Evolutionary conservation across 1,140 invertebrate species (phyloP).

Genomic region (Argopecten irradians): DNA sequence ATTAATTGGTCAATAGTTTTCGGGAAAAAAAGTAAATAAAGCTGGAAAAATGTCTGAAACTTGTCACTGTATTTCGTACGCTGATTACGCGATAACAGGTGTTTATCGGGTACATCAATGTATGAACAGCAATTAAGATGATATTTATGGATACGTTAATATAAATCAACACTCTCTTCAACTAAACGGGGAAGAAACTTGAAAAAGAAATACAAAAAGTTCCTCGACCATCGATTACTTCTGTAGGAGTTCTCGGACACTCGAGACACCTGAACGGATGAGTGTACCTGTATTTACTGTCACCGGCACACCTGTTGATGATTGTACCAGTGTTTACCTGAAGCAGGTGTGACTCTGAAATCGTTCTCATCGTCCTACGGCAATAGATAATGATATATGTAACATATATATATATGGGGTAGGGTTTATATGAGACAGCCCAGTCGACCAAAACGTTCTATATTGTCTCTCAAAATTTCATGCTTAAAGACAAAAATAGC

Average conservation of each 20-base stretch:
- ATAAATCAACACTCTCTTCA: not conserved
- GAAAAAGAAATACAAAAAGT: constrained; percentile 17
- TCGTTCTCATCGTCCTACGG: constrained; percentile 13
- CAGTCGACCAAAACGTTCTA: not conserved
- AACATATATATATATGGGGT: not conserved
- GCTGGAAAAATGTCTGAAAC: too few relatives aligned
- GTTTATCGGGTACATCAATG: not conserved
- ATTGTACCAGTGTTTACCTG: constrained; percentile 9
- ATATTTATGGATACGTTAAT: not conserved
- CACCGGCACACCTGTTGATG: not conserved
- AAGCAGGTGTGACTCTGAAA: constrained; percentile 16
- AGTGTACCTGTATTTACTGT: constrained; percentile 16
- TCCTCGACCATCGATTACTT: not conserved
- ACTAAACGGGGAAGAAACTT: not conserved
- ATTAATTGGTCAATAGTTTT: too few relatives aligned
- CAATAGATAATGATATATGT: not conserved
- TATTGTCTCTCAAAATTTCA: too few relatives aligned
- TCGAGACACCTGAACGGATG: not conserved
- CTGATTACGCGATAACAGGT: not conserved
- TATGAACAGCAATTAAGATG: not conserved
- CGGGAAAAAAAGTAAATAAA: too few relatives aligned
- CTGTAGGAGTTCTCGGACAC: not conserved
- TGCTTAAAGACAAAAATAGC: too few relatives aligned
- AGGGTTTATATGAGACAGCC: not conserved
- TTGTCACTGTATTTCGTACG: too few relatives aligned